Percentiles rank a stretch among this genome's conserved stretches.
Evolutionary conservation across 2,113 vertebrate species (phyloP).

Genomic region (Origma solitaria): DNA sequence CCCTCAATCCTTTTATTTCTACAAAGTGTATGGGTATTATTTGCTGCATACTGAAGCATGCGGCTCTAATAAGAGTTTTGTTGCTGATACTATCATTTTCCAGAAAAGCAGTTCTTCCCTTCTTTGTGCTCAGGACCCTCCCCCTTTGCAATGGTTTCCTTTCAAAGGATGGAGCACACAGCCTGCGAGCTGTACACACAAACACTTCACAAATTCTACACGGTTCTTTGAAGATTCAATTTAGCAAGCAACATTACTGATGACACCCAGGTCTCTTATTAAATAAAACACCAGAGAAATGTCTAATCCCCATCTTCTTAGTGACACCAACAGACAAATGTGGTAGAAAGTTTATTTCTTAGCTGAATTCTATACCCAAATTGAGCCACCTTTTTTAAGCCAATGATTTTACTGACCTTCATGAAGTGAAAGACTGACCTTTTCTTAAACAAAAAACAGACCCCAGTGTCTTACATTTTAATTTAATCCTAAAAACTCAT

Average conservation of each 20-base stretch:
- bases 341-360: not conserved
- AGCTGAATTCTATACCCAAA: not conserved
- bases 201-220: not conserved
- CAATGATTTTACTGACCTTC: not conserved
- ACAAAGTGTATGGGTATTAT: not conserved
- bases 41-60: not conserved
- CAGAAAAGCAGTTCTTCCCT: not conserved
- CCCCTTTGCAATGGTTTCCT: conserved; percentile 1
- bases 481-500: not conserved
- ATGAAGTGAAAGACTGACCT: not conserved
- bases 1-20: not conserved
- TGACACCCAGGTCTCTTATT: not conserved
- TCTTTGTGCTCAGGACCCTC: not conserved
- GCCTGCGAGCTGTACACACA: not conserved
- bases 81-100: not conserved
- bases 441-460: not conserved
- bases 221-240: not conserved
- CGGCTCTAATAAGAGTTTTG: not conserved
- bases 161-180: not conserved
- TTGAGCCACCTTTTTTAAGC: not conserved
- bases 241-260: not conserved
- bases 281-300: not conserved
- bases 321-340: not conserved
- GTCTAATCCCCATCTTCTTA: not conserved
- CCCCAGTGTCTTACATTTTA: not conserved